Evolutionary conservation across 2,113 vertebrate genomes (phyloP), one percentile per base, ranked within the genome.

Genomic region (Nymphicus hollandicus): DNA sequence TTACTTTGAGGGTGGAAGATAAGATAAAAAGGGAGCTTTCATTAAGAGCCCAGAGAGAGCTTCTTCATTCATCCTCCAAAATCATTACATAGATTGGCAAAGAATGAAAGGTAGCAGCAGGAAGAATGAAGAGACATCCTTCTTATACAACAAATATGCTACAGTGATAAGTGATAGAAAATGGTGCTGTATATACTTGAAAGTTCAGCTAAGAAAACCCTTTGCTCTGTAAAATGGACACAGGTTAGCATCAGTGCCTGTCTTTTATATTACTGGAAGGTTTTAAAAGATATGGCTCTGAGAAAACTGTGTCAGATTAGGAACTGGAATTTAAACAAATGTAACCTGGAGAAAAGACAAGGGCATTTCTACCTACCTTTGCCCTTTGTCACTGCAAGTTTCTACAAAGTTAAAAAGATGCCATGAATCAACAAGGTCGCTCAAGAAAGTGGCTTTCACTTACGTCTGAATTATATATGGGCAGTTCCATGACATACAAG

Each of bases 61-160:
- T 81, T 82, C 71, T 86, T 90, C 82, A 86, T 80, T 94, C 72
- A 91, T 71, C 46, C 82, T 96, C 68, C 64, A 86, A 71, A 84
- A 68, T 79, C 63, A 74, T 93, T 71, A 86, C 81, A 27, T 43
- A 86, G 77, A 96, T 70, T 88, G 89, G 82, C 73, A 86, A 90
- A 94, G 78, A 94, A 95, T 81, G 70, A 92, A 96, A 97, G 74
- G 80, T 91, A 94, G 79, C 24, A 55, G 81, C 35, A 79, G 95
- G 65, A 96, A 82, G 77, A 97, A 95, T 96, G 81, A 91, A 95
- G 83, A 94, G 81, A 93, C 72, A 82, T 41, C 6, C 46, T 88
- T 93, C 94, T 97, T 93, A 85, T 11, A 81, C 71, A 97, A 96
- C 61, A 97, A 95, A 87, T 66, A 94, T 25, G 33, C 37, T 52